phyloP scores from a whole-genome alignment of 1,140 invertebrate genomes.

The Zaprionus ghesquierei region DNA sequence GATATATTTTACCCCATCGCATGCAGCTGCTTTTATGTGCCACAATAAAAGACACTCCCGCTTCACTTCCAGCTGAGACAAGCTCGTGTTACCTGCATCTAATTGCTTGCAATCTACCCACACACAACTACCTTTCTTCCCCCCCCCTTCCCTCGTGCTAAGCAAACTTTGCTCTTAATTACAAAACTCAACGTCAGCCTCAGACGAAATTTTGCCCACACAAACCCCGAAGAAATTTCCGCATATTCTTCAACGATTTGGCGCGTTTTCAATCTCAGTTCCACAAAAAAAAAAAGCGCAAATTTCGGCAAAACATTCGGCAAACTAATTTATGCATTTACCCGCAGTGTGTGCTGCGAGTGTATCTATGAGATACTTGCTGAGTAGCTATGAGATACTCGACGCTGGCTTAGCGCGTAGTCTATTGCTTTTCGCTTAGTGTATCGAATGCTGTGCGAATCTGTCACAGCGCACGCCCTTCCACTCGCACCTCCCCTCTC shows the following conservation, averaged over 20 bases:
- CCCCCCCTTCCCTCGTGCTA: not conserved
- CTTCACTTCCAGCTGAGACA: not conserved
- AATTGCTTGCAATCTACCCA: constrained; percentile 20
- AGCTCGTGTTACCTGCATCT: constrained; percentile 23
- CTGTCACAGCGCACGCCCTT: not conserved
- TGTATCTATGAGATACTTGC: constrained; percentile 10
- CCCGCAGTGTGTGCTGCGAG: not conserved
- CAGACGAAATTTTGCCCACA: not conserved
- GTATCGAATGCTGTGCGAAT: constrained; percentile 30
- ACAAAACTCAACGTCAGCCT: constrained; percentile 3
- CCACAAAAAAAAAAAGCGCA: not conserved
- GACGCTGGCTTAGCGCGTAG: constrained; percentile 19
- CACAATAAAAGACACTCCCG: not conserved
- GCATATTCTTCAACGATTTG: constrained; percentile 16
- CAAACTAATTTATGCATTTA: constrained; percentile 44
- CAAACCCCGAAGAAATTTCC: constrained; percentile 13
- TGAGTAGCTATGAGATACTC: constrained; percentile 66
- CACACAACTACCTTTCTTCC: not conserved
- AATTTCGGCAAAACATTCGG: constrained; percentile 17
- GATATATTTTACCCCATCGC: not conserved
- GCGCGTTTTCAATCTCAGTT: constrained; percentile 12
- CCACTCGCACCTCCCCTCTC: not conserved
- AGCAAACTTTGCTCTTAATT: constrained; percentile 39
- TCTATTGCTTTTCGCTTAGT: constrained; percentile 37
- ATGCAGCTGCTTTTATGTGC: not conserved